Percentiles rank a stretch among this genome's conserved stretches.
Evolutionary conservation across 2,797 vertebrate species (phyloP).

Genomic region (Ctenopoma kingsleyae): DNA sequence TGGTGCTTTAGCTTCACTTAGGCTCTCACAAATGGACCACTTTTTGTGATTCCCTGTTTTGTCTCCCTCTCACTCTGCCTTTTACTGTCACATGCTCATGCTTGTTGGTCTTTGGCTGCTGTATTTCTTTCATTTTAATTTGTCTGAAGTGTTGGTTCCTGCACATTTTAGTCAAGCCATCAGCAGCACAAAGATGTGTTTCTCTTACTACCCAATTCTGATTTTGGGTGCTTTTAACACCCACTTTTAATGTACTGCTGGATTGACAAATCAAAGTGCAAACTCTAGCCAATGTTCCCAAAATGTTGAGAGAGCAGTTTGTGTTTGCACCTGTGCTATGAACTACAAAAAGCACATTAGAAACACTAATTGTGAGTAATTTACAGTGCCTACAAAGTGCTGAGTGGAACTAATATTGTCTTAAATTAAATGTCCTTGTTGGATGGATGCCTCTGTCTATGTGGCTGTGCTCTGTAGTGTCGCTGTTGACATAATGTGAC

Average conservation of each 20-base stretch:
- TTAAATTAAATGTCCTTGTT: conserved; percentile 5
- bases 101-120: conserved; percentile 1
- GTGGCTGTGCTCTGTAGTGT: conserved; percentile 2
- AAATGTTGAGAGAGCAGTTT: conserved; percentile 13
- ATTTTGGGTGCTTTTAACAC: background rate
- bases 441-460: conserved; percentile 2
- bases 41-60: conserved; percentile 50
- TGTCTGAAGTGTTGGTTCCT: conserved; percentile 12
- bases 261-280: background rate
- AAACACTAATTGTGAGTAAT: conserved; percentile 28
- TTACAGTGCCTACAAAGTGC: conserved; percentile 2
- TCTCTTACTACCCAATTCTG: background rate
- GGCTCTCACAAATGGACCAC: conserved; percentile 39
- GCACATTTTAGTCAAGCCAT: conserved; percentile 23
- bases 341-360: conserved; percentile 7
- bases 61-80: conserved; percentile 11
- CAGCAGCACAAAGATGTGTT: conserved; percentile 5
- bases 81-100: conserved; percentile 32
- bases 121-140: background rate
- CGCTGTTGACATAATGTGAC: conserved; percentile 10
- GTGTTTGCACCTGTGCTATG: conserved; percentile 10
- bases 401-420: conserved; percentile 14
- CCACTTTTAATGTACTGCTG: background rate
- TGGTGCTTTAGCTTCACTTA: conserved; percentile 59
- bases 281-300: background rate